Evolutionary conservation across 2,113 vertebrate species (phyloP), one percentile per base, ranked within the genome.

Genomic region (Chaetodon trifascialis): DNA sequence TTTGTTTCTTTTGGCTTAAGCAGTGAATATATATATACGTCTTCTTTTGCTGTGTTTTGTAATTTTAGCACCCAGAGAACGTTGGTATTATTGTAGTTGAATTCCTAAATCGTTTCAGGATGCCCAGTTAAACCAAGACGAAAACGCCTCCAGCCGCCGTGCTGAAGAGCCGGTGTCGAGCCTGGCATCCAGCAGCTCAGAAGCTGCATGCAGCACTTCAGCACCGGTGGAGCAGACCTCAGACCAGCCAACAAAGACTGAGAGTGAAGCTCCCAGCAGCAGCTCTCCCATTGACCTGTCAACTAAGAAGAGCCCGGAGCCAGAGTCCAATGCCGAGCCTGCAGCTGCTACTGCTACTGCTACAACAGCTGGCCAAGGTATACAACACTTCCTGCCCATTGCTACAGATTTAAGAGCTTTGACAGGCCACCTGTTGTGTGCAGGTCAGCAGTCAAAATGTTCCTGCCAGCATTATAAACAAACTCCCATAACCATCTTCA

Each of bases 231-330:
- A 82, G 11, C 86, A 80, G 73, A 63, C 44, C 21, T 46, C 79
- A 58, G 80, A 88, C 4, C 84, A 89, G 76, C 76, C 79, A 40
- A 8, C 46, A 52, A 72, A 83, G 63, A 60, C 71, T 64, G 73
- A 1, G 34, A 80, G 44, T 40, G 80, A 65, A 58, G 67, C 79
- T 51, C 44, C 73, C 0, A 73, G 80, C 44, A 76, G 65, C 69
- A 94, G 94, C 38, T 94, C 89, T 70, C 97, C 98, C 55, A 96
- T 99, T 52, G 97, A 99, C 89, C 93, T 99, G 80, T 97, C 97
- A 25, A 94, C 95, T 23, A 98, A 96, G 91, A 97, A 95, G 67
- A 95, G 89, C 80, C 56, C 40, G 46, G 95, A 95, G 73, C 67
- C 46, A 9, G 95, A 95, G 79, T 82, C 89, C 59, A 85, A 8